Base-by-base conservation (phyloP, 2,888 invertebrate species). In the Odontomyia ornata region DNA sequence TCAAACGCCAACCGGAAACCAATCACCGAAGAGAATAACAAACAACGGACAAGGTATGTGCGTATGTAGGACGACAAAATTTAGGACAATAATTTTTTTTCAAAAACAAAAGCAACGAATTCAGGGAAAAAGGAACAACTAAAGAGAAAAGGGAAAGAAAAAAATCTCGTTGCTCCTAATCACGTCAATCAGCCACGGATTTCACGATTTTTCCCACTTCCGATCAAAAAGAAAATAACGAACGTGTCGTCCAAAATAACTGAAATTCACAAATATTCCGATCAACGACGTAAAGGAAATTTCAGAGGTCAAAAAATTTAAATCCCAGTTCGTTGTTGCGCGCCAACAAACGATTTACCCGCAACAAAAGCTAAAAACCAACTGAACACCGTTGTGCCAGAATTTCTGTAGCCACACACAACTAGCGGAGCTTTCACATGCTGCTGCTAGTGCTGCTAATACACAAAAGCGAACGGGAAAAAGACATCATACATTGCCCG, bases 331-430 rank as follows among this genome's bases (percentile, higher is more conserved):
- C 36, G 36, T 18, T n/a, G 36, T 65, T 21, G 30, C 65, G 65
- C 65, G 65, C 65, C 65, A 67, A 52, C 71, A 56, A 27, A 25
- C 71, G 71, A 71, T 71, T 71, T 43, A 71, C 71, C 52, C 71
- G 71, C 71, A 71, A 71, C 71, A 71, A 71, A 71, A 71, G 71
- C 71, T 71, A 71, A 56, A 71, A 52, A 71, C 52, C 23, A 71
- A 71, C 71, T 71, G 71, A 71, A 52, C 52, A n/a, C 36, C 25
- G 15, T 13, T 11, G 60, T 27, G n/a, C n/a, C 18, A 21, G 21
- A 18, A 57, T 18, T 62, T 15, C 62, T 13, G 15, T 62, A 27
- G 62, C n/a, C n/a, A 23, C 62, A 36, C 36, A 27, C 25, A 23
- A 18, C 36, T 4, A 28, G 2, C 57, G 36, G 18, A 65, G 65